These are phyloP conservation scores for Dinomys branickii DNA, from an alignment of 2,113 vertebrate species.

Conservation along the genomic window DNA sequence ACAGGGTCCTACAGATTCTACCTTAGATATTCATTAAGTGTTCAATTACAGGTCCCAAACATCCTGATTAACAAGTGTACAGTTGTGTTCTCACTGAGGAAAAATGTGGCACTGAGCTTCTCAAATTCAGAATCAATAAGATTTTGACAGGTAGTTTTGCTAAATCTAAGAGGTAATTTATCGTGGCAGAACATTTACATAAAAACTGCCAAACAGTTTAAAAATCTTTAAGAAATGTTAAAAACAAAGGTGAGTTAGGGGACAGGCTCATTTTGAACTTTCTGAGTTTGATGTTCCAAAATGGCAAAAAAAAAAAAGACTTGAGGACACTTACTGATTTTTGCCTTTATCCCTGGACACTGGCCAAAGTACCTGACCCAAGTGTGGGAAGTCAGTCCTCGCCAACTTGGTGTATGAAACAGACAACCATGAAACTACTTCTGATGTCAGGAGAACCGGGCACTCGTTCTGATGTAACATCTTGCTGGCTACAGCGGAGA, in stretches of 20 bases:
- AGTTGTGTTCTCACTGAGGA: not conserved
- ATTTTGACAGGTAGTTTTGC: slow-evolving; percentile 43
- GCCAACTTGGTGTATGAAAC: not conserved
- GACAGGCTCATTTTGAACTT: not conserved
- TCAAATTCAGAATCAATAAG: not conserved
- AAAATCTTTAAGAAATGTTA: not conserved
- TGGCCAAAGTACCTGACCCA: not conserved
- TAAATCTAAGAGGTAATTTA: slow-evolving; percentile 14
- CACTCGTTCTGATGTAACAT: not conserved
- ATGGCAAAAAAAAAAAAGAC: not conserved
- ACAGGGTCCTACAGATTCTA: not conserved
- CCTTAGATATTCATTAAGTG: not conserved
- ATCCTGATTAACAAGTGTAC: not conserved
- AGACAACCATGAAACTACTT: not conserved
- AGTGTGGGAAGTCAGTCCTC: not conserved
- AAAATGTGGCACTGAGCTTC: not conserved
- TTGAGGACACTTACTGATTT: not conserved
- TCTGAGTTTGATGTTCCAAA: not conserved
- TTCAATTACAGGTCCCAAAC: not conserved
- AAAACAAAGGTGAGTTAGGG: not conserved
- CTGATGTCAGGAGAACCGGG: not conserved
- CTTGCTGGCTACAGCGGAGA: not conserved
- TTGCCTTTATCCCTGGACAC: not conserved
- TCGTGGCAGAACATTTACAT: not conserved
- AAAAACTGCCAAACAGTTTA: not conserved